phyloP scores from a whole-genome alignment of 1,140 invertebrate genomes.

The Formica selysi region DNA sequence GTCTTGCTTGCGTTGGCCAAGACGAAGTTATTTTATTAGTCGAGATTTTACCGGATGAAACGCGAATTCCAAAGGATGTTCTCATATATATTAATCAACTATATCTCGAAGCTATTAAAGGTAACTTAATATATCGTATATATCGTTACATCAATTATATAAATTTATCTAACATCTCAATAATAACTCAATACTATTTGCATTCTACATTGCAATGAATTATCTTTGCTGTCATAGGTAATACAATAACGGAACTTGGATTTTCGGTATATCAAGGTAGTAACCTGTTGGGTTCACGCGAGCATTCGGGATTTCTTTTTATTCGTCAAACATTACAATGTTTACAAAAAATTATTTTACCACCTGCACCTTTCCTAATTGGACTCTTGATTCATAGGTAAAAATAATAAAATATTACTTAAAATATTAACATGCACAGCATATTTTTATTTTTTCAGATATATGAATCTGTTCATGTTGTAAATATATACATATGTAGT shows the following conservation, averaged over 20 bases:
- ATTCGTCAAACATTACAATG: conserved; percentile 94
- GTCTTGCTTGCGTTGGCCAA: conserved; percentile 93
- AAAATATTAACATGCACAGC: not conserved
- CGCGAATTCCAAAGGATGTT: conserved; percentile 91
- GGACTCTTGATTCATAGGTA: conserved; percentile 93
- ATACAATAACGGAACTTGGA: conserved; percentile 91
- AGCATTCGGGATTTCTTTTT: conserved; percentile 95
- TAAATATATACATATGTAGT: not conserved
- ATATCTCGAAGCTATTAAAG: conserved; percentile 93
- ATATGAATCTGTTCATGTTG: not conserved
- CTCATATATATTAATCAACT: conserved; percentile 92
- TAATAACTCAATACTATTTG: not conserved
- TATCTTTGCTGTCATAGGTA: conserved; percentile 86
- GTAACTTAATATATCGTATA: conserved; percentile 82
- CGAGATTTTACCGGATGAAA: conserved; percentile 91
- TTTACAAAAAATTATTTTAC: conserved; percentile 92
- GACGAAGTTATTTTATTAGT: conserved; percentile 94
- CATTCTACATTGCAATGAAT: not conserved
- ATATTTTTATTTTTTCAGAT: conserved; percentile 4
- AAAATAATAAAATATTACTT: conserved; percentile 9
- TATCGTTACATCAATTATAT: not conserved
- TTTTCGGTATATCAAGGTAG: conserved; percentile 88
- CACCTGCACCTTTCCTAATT: conserved; percentile 92
- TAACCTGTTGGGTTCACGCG: conserved; percentile 92
- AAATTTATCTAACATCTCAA: not conserved